Percentiles rank a stretch among this genome's conserved stretches.
phyloP scores from a whole-genome alignment of 2,888 invertebrate genomes.

The Eledona agricola region DNA sequence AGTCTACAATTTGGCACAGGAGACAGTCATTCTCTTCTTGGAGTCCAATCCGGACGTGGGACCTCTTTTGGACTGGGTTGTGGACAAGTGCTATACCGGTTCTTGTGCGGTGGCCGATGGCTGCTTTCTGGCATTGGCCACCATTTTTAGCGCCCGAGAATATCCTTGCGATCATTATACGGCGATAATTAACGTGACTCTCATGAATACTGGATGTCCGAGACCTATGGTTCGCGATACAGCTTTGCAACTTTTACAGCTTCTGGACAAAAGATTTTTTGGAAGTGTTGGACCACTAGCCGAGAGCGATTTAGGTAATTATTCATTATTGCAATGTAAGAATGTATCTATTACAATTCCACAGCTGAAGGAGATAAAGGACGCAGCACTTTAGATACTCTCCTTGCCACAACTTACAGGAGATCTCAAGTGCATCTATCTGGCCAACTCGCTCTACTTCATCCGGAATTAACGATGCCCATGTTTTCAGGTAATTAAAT shows the following conservation, averaged over 20 bases:
- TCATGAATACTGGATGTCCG: conserved; percentile 96
- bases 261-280: conserved; percentile 95
- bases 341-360: background rate
- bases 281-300: conserved; percentile 79
- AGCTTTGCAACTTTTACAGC: conserved; percentile 91
- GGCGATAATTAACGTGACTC: conserved; percentile 95
- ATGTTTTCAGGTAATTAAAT: conserved; percentile 95
- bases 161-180: conserved; percentile 98
- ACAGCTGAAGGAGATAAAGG: conserved; percentile 69
- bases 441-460: conserved; percentile 89
- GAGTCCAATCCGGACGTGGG: conserved; percentile 96
- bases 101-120: conserved; percentile 91
- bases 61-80: conserved; percentile 94
- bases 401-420: conserved; percentile 88
- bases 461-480: conserved; percentile 98
- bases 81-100: conserved; percentile 97
- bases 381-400: conserved; percentile 83
- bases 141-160: conserved; percentile 96
- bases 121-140: conserved; percentile 94
- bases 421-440: conserved; percentile 93
- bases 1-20: conserved; percentile 90
- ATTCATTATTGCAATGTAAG: background rate
- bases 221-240: conserved; percentile 91
- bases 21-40: conserved; percentile 90
- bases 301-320: conserved; percentile 78